Evolutionary conservation across 2,797 vertebrate genomes (phyloP).

Genomic region (Pseudocheirus occidentalis): DNA sequence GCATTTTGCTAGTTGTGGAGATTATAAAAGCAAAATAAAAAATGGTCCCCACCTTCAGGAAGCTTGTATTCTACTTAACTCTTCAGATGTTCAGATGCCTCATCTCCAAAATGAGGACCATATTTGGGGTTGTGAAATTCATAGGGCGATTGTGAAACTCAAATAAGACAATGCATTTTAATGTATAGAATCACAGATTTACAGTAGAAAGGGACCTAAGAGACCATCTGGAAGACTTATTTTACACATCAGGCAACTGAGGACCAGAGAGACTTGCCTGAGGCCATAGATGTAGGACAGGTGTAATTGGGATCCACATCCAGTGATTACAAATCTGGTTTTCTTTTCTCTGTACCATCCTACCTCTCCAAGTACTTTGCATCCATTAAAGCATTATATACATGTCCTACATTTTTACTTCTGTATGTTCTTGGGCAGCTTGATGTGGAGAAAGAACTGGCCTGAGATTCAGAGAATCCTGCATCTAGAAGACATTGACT

Average conservation of each 20-base stretch:
- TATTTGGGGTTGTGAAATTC: not conserved
- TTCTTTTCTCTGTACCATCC: not conserved
- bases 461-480: not conserved
- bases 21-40: not conserved
- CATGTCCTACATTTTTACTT: no score
- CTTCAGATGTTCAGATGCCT: not conserved
- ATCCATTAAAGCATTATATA: not conserved
- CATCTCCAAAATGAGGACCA: not conserved
- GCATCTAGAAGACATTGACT: not conserved
- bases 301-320: not conserved
- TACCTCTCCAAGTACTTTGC: not conserved
- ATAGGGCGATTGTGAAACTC: not conserved
- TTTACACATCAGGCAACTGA: not conserved
- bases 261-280: not conserved
- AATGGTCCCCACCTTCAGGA: not conserved
- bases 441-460: not conserved
- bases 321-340: not conserved
- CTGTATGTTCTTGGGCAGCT: no score
- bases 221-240: not conserved
- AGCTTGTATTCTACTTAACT: not conserved
- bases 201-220: not conserved
- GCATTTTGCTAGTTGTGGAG: not conserved
- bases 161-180: not conserved
- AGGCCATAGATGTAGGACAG: not conserved
- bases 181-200: not conserved